Conservation (phyloP, 2,797 vertebrate species). For the Clarias fuscus region DNA sequence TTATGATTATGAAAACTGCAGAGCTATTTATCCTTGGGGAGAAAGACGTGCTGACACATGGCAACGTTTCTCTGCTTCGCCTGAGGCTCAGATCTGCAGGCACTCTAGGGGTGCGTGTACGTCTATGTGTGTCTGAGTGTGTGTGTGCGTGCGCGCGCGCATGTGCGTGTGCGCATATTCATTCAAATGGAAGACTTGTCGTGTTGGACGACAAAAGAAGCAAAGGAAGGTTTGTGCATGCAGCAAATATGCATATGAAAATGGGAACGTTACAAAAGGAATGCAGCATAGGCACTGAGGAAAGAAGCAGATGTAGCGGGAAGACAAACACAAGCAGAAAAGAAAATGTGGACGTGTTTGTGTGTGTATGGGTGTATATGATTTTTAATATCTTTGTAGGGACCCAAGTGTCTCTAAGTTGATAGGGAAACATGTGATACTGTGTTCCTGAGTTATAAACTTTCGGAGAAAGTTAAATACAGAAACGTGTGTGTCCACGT, state of each 20-base stretch:
- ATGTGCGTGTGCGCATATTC: constrained; percentile 20
- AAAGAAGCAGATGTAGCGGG: constrained; percentile 24
- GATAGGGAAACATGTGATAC: background rate
- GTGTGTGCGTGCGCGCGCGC: background rate
- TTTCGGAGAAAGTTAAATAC: background rate
- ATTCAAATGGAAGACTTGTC: constrained; percentile 22
- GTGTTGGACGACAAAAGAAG: constrained; percentile 1
- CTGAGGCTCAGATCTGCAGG: constrained; percentile 29
- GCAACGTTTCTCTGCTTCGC: background rate
- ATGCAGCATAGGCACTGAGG: constrained; percentile 7
- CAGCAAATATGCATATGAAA: constrained; percentile 33
- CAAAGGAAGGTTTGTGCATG: constrained; percentile 1
- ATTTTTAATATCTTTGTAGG: background rate
- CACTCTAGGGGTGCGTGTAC: background rate
- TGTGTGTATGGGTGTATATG: constrained; percentile 9
- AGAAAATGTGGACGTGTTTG: constrained; percentile 3
- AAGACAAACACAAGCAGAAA: constrained; percentile 11
- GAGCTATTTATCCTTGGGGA: constrained; percentile 30
- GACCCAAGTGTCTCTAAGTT: background rate
- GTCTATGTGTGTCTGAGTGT: constrained; percentile 25
- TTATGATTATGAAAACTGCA: constrained; percentile 49
- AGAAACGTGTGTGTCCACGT: background rate
- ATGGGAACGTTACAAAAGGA: constrained; percentile 24
- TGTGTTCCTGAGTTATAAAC: background rate
- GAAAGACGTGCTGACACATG: constrained; percentile 4